Percentiles rank a stretch among this genome's conserved stretches.
Conservation (phyloP, 2,797 vertebrate genomes). For the Chromis chromis region DNA sequence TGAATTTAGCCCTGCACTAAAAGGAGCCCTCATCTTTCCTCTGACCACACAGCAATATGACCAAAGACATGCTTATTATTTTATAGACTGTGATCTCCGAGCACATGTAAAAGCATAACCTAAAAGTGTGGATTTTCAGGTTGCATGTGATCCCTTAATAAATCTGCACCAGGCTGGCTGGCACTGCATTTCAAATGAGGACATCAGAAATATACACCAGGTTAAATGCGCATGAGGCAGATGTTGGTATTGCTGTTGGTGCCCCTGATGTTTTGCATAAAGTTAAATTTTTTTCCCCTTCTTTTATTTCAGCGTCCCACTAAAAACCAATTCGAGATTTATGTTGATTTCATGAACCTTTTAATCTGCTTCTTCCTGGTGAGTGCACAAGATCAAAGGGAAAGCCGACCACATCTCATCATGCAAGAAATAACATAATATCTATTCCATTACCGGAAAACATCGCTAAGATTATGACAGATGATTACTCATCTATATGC, state of each 20-base stretch:
- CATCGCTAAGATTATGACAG: constrained; percentile 76
- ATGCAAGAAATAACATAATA: constrained; percentile 77
- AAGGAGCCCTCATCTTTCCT: constrained; percentile 76
- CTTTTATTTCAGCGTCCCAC: constrained; percentile 45
- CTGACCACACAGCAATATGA: constrained; percentile 81
- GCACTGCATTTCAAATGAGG: constrained; percentile 60
- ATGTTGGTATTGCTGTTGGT: constrained; percentile 43
- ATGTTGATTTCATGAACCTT: constrained; percentile 80
- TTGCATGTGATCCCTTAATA: constrained; percentile 71
- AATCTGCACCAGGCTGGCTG: constrained; percentile 50
- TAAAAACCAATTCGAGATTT: constrained; percentile 74
- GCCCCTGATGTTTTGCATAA: constrained; percentile 66
- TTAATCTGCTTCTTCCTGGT: constrained; percentile 80
- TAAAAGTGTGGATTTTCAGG: constrained; percentile 76
- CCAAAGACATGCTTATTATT: constrained; percentile 82
- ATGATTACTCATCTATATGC: constrained; percentile 75
- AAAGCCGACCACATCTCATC: constrained; percentile 71
- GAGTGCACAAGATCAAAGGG: constrained; percentile 82
- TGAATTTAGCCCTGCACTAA: constrained; percentile 72
- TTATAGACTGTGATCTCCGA: constrained; percentile 79
- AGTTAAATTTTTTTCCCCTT: constrained; percentile 55
- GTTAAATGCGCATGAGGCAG: constrained; percentile 57
- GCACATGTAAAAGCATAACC: constrained; percentile 74
- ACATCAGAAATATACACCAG: constrained; percentile 53
- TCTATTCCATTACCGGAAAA: constrained; percentile 74